phyloP scores from a whole-genome alignment of 2,113 vertebrate genomes.

The Bagarius yarrelli region DNA sequence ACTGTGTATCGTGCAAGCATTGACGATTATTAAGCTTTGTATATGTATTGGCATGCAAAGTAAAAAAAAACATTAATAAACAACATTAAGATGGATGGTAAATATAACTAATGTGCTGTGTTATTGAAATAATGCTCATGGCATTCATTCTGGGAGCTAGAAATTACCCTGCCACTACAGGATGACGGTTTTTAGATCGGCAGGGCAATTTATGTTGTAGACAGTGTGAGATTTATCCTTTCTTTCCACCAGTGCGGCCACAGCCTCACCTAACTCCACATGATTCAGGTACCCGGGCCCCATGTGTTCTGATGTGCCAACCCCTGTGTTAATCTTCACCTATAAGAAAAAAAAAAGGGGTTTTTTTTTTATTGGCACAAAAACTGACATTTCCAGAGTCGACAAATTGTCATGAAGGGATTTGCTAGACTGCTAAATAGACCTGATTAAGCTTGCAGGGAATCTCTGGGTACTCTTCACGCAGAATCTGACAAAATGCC shows the following conservation, averaged over 20 bases:
- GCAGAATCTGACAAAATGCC: slow-evolving; percentile 78
- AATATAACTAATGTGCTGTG: neutral
- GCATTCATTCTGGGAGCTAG: slow-evolving; percentile 37
- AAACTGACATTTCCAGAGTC: neutral
- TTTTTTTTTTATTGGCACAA: neutral
- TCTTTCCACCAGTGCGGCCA: slow-evolving; percentile 71
- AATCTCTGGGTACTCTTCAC: slow-evolving; percentile 77
- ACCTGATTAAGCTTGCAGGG: slow-evolving; percentile 82
- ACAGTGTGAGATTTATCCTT: slow-evolving; percentile 64
- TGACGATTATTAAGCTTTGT: slow-evolving; percentile 17
- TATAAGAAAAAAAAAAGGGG: slow-evolving; percentile 46
- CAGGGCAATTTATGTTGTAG: slow-evolving; percentile 65
- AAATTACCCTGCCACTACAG: slow-evolving; percentile 57
- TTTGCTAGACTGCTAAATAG: slow-evolving; percentile 28
- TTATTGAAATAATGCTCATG: slow-evolving; percentile 2
- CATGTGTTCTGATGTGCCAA: slow-evolving; percentile 69
- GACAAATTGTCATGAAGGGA: neutral
- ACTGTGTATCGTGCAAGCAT: neutral
- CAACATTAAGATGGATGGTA: slow-evolving; percentile 14
- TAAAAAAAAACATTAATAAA: slow-evolving; percentile 30
- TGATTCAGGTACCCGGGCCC: slow-evolving; percentile 74
- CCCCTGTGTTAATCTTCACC: slow-evolving; percentile 79
- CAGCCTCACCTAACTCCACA: slow-evolving; percentile 74
- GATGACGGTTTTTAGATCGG: slow-evolving; percentile 70
- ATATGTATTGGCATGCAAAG: slow-evolving; percentile 38